These are phyloP conservation scores for Pangasius krempfi DNA, from an alignment of 2,797 vertebrate genomes.

Conservation along the genomic window DNA sequence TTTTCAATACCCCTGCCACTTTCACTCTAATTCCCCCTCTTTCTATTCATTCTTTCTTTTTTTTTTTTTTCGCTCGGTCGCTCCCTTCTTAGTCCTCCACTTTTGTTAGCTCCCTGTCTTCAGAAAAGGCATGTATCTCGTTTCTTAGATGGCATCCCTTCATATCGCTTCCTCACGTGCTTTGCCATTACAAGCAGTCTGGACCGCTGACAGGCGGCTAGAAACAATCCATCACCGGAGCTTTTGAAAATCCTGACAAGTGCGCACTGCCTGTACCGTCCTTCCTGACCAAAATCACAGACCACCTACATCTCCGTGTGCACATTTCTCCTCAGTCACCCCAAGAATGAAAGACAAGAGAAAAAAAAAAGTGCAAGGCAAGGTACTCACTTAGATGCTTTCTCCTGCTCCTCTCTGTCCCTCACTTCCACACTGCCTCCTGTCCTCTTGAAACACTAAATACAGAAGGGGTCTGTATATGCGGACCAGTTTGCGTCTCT, in stretches of 20 bases:
- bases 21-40: conserved; percentile 55
- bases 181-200: conserved; percentile 2
- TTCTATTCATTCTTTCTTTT: conserved; percentile 61
- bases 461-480: conserved; percentile 25
- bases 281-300: not conserved
- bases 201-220: conserved; percentile 45
- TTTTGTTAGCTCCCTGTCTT: conserved; percentile 60
- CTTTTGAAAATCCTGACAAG: conserved; percentile 37
- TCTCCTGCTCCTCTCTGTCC: conserved; percentile 45
- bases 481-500: conserved; percentile 17
- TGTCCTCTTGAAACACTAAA: conserved; percentile 53
- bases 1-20: conserved; percentile 73
- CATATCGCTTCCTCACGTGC: conserved; percentile 1
- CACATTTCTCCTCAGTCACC: conserved; percentile 6
- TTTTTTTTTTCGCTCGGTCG: conserved; percentile 27
- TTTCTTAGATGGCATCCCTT: conserved; percentile 20
- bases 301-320: not conserved
- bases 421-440: conserved; percentile 43
- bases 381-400: conserved; percentile 65
- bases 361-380: conserved; percentile 30
- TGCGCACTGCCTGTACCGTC: conserved; percentile 1
- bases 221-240: conserved; percentile 46
- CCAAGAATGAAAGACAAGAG: conserved; percentile 35
- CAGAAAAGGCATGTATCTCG: not conserved
- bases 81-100: conserved; percentile 35